Conservation (phyloP, 2,888 invertebrate species). For the Scelioninae gen. 1 region DNA sequence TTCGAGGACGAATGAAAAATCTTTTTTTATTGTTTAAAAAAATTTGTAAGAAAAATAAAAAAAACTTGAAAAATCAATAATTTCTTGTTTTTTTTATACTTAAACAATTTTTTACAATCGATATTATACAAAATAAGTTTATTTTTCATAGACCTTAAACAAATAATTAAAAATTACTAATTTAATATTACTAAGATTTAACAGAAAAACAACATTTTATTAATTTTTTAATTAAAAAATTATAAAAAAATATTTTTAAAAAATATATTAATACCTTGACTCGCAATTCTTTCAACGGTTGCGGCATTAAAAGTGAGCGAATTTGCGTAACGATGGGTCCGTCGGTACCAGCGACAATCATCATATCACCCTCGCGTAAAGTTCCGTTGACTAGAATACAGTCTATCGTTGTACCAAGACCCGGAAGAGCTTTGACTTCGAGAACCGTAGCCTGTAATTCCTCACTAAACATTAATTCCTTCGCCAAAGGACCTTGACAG, state of each 20-base stretch:
- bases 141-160: no score
- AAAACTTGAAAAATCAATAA: no score
- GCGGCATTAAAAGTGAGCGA: slow-evolving; percentile 97
- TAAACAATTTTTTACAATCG: no score
- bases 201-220: no score
- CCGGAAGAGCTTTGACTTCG: slow-evolving; percentile 97
- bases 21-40: no score
- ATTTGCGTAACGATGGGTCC: slow-evolving; percentile 99
- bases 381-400: slow-evolving; percentile 98
- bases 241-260: no score
- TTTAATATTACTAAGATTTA: no score
- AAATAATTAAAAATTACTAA: no score
- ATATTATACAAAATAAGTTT: no score
- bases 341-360: slow-evolving; percentile 98
- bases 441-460: slow-evolving; percentile 94
- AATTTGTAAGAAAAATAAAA: no score
- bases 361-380: slow-evolving; percentile 96
- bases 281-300: slow-evolving; percentile 97
- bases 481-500: slow-evolving; percentile 95
- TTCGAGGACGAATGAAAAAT: not conserved
- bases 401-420: slow-evolving; percentile 99
- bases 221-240: no score
- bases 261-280: slow-evolving; percentile 98
- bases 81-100: no score
- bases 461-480: slow-evolving; percentile 95